Evolutionary conservation across 1,140 invertebrate genomes (phyloP).

Genomic region (Bombus vancouverensis): DNA sequence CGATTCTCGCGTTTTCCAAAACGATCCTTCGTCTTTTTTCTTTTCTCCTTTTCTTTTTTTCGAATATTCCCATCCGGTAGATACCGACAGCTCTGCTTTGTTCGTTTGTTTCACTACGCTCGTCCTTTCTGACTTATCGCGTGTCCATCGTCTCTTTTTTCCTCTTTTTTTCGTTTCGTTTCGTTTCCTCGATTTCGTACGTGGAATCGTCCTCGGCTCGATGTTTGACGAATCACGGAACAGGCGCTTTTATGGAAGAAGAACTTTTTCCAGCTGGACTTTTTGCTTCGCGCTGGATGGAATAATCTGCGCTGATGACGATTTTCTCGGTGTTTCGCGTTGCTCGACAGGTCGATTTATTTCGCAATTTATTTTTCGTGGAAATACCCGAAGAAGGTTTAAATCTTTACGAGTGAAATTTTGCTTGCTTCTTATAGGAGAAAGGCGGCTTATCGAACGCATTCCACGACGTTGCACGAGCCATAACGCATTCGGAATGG

Average conservation of each 20-base stretch:
- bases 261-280: not conserved
- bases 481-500: too few species aligned
- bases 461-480: not conserved
- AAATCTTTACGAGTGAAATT: not conserved
- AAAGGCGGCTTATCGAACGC: not conserved
- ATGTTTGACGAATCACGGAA: not conserved
- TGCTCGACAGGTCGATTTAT: not conserved
- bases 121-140: not conserved
- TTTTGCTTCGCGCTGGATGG: not conserved
- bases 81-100: not conserved
- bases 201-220: not conserved
- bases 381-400: not conserved
- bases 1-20: slow-evolving; percentile 36
- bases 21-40: not conserved
- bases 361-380: not conserved
- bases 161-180: not conserved
- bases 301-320: too few species aligned
- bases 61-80: not conserved
- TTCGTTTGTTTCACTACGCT: not conserved
- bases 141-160: not conserved
- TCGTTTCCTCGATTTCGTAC: not conserved
- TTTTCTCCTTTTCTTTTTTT: not conserved
- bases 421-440: not conserved
- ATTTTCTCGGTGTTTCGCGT: not conserved
- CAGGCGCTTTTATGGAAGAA: not conserved